Conservation (phyloP, 2,113 vertebrate species). For the Aspidoscelis tigris region DNA sequence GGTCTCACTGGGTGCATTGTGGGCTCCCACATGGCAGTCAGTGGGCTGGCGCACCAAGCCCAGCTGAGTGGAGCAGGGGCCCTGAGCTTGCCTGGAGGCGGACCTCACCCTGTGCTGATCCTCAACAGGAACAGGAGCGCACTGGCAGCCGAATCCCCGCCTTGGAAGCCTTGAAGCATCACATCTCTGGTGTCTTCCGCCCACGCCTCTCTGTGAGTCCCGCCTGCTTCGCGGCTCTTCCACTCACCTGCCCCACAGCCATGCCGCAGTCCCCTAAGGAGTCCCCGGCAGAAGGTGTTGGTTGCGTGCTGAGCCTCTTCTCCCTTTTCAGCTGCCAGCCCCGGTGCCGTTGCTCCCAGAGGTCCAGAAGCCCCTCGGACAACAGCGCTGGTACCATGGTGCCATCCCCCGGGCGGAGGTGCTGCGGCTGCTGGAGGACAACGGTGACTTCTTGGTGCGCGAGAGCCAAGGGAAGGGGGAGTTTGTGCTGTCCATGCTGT, state of each 20-base stretch:
- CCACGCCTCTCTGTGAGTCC: conserved; percentile 83
- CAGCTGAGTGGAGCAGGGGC: not conserved
- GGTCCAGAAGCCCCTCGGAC: conserved; percentile 86
- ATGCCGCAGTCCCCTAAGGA: not conserved
- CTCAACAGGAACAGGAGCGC: conserved; percentile 75
- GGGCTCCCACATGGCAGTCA: not conserved
- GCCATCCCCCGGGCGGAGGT: conserved; percentile 90
- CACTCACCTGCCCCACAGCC: not conserved
- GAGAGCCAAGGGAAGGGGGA: conserved; percentile 96
- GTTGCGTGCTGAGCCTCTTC: not conserved
- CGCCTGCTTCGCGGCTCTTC: not conserved
- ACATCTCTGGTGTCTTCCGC: conserved; percentile 87
- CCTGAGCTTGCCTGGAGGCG: too few species aligned
- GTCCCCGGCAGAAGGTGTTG: not conserved
- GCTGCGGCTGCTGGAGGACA: conserved; percentile 82
- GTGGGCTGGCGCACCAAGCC: not conserved
- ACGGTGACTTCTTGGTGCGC: conserved; percentile 92
- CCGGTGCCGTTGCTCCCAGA: conserved; percentile 74
- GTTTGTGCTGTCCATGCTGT: conserved; percentile 90
- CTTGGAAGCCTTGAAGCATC: conserved; percentile 83
- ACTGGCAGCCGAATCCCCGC: conserved; percentile 68
- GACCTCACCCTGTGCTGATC: not conserved
- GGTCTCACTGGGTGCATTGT: too few species aligned
- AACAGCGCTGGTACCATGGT: conserved; percentile 97
- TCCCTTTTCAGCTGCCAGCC: conserved; percentile 77